Conservation (phyloP, 2,113 vertebrate genomes). For the Oryzias curvinotus region DNA sequence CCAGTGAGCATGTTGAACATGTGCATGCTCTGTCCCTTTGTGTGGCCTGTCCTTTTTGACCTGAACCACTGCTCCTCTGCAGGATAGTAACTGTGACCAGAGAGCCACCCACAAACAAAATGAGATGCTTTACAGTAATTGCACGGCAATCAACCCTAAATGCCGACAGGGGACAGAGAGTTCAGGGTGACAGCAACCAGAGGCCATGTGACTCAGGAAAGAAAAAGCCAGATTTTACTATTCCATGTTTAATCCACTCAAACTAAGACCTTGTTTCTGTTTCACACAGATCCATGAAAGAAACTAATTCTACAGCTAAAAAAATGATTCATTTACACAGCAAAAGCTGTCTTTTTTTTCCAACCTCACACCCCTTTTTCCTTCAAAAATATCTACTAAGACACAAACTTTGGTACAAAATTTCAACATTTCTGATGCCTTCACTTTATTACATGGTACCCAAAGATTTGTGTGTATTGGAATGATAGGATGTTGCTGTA, state of each 20-base stretch:
- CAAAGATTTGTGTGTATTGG: too few species aligned
- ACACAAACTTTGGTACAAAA: too few species aligned
- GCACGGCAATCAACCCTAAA: slow-evolving; percentile 54
- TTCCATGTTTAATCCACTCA: background rate
- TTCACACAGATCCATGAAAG: too few species aligned
- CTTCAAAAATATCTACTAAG: too few species aligned
- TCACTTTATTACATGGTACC: too few species aligned
- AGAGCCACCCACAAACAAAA: slow-evolving; percentile 25
- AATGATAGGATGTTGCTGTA: too few species aligned
- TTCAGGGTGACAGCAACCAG: slow-evolving; percentile 19
- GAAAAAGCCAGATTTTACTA: slow-evolving; percentile 1
- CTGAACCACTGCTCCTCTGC: slow-evolving; percentile 29
- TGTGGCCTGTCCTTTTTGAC: slow-evolving; percentile 41
- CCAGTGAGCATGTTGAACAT: slow-evolving; percentile 7
- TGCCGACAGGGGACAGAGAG: slow-evolving; percentile 27
- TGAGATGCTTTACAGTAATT: slow-evolving; percentile 53
- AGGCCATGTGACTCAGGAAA: slow-evolving; percentile 11
- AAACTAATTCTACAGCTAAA: too few species aligned
- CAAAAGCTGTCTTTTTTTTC: too few species aligned
- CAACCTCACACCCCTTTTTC: too few species aligned
- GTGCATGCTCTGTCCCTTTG: background rate
- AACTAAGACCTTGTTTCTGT: background rate
- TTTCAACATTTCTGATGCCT: too few species aligned
- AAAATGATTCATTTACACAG: too few species aligned
- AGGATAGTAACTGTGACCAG: slow-evolving; percentile 21